phyloP scores from a whole-genome alignment of 2,113 vertebrate species.

The Ploceus nigricollis region DNA sequence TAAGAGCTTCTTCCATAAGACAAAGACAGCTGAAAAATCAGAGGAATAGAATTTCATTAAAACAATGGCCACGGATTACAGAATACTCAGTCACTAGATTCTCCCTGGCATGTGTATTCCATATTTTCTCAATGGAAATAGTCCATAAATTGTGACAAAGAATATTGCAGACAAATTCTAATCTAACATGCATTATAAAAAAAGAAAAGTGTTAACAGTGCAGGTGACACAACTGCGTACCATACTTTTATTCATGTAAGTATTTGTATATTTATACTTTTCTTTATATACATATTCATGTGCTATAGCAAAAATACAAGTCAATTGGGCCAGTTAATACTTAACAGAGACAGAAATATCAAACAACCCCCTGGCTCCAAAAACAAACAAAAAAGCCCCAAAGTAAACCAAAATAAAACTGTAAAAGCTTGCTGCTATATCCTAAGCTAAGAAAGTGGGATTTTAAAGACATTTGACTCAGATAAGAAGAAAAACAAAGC shows the following conservation, averaged over 20 bases:
- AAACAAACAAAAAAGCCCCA: background rate
- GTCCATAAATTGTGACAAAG: background rate
- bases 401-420: background rate
- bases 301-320: background rate
- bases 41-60: background rate
- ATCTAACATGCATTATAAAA: no score
- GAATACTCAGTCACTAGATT: background rate
- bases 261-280: background rate
- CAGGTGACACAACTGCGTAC: background rate
- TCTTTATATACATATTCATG: fast-evolving
- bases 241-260: background rate
- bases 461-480: background rate
- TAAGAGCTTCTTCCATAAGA: background rate
- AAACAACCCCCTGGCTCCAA: fast-evolving
- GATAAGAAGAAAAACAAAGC: background rate
- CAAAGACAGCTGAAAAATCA: background rate
- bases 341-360: background rate
- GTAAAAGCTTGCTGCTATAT: background rate
- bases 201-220: background rate
- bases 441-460: background rate
- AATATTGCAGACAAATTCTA: background rate
- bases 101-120: fast-evolving
- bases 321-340: background rate
- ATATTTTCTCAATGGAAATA: background rate
- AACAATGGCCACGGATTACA: background rate